These are phyloP conservation scores for Sciurus vulgaris DNA, from an alignment of 2,797 vertebrate species.

Conservation along the genomic window DNA sequence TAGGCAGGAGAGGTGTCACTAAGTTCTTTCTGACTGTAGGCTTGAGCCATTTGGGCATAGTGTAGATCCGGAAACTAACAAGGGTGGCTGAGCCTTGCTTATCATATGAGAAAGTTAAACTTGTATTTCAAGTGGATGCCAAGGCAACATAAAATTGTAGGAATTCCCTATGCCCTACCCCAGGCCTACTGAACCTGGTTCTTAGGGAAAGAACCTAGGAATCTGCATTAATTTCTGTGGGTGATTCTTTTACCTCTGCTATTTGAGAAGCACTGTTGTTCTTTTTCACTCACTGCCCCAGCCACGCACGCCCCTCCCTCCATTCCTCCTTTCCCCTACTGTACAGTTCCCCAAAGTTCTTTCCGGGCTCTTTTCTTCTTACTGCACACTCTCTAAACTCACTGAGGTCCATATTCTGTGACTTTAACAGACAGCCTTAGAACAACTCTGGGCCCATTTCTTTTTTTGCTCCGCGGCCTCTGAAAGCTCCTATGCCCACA, in stretches of 20 bases:
- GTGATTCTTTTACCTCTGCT: not conserved
- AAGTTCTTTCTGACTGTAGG: not conserved
- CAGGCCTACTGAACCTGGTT: not conserved
- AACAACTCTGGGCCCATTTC: not conserved
- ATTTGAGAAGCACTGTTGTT: not conserved
- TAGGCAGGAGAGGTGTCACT: not conserved
- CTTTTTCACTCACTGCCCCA: not conserved
- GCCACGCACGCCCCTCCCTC: not conserved
- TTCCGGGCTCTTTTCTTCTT: not conserved
- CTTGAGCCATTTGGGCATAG: not conserved
- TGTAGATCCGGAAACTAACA: not conserved
- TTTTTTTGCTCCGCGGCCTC: not conserved
- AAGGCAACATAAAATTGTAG: too few relatives aligned
- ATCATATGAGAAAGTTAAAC: not conserved
- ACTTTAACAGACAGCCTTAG: not conserved
- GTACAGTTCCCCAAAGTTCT: not conserved
- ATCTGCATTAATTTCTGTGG: not conserved
- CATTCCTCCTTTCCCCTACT: not conserved
- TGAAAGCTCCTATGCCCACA: not conserved
- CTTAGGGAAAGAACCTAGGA: not conserved
- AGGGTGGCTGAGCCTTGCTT: not conserved
- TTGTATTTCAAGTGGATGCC: not conserved
- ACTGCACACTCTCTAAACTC: not conserved
- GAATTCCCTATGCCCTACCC: too few relatives aligned
- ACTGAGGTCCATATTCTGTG: not conserved